phyloP scores from a whole-genome alignment of 2,888 invertebrate species.

The Ichneumoninae sp. region DNA sequence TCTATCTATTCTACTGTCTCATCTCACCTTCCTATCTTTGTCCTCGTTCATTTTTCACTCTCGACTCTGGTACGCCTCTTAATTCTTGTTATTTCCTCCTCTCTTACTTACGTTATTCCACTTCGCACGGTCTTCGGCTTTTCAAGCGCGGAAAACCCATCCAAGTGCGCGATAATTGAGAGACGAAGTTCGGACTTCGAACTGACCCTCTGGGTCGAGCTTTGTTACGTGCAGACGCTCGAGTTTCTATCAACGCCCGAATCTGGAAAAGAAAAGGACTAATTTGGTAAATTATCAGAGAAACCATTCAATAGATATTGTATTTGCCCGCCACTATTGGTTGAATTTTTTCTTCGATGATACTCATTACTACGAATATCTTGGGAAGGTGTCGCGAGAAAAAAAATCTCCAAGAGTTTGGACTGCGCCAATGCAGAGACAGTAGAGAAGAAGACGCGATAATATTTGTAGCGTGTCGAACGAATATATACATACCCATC shows the following conservation, averaged over 20 bases:
- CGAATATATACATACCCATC: conserved; percentile 2
- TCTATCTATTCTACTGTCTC: conserved; percentile 48
- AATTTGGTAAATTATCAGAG: no score
- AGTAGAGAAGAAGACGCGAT: conserved; percentile 61
- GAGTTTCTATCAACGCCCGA: background rate
- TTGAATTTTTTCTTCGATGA: background rate
- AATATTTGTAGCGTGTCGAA: conserved; percentile 66
- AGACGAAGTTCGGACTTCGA: background rate
- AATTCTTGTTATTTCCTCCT: conserved; percentile 34
- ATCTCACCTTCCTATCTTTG: conserved; percentile 44
- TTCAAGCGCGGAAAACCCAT: background rate
- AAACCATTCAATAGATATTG: no score
- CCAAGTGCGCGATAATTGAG: background rate
- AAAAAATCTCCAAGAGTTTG: background rate
- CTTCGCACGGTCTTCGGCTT: conserved; percentile 5
- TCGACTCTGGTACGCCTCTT: conserved; percentile 1
- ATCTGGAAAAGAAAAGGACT: no score
- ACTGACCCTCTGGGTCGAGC: background rate
- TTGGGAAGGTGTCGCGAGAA: background rate
- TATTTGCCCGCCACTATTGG: background rate
- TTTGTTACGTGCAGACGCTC: background rate
- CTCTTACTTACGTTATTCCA: conserved; percentile 29
- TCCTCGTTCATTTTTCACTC: conserved; percentile 52
- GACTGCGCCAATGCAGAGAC: background rate
- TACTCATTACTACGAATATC: background rate